Evolutionary conservation across 2,888 invertebrate genomes (phyloP), one percentile per base, ranked within the genome.

Genomic region (Pollenia amentaria): DNA sequence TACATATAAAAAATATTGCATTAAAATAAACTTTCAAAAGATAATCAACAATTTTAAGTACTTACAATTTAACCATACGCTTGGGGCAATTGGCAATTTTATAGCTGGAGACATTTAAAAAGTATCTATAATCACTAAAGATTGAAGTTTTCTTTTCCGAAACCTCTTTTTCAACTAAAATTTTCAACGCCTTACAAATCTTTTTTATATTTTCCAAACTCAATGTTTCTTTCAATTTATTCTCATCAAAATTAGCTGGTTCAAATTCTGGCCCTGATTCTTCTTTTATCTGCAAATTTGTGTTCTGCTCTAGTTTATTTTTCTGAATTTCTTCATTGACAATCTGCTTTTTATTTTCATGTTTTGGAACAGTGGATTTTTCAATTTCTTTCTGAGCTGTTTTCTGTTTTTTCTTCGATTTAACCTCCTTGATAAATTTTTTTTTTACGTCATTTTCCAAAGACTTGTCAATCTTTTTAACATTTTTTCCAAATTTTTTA

Each of bases 41-140:
- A 42, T 44, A 16, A 40, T 42, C n/a, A 14, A 2, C 12, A 64
- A 42, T 42, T 40, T 40, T 55, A 51, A 6, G 1, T 90, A 94
- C 95, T 94, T 93, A 96, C 95, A 96, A 93, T 92, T 95, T 95
- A 6, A 96, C 92, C 88, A 95, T 94, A 79, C 95, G 94, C 78
- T 93, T 94, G 2, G 95, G 94, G 46, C 93, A 93, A 87, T 94
- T 94, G 42, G 96, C 95, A 76, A 97, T 95, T 93, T 96, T 96
- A 51, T 96, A 94, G 83, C 95, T 94, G 16, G 87, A 46, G 3
- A 93, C 89, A 69, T 92, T 90, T 3, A 93, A 85, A 6, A 91
- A 81, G 83, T 91, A 93, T 11, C 89, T 91, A 70, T 90, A 93
- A 77, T 93, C 93, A 18, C 88, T 89, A 53, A 93, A 93, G 21